Evolutionary conservation across 2,888 invertebrate species (phyloP).

Genomic region (Clusia tigrina): DNA sequence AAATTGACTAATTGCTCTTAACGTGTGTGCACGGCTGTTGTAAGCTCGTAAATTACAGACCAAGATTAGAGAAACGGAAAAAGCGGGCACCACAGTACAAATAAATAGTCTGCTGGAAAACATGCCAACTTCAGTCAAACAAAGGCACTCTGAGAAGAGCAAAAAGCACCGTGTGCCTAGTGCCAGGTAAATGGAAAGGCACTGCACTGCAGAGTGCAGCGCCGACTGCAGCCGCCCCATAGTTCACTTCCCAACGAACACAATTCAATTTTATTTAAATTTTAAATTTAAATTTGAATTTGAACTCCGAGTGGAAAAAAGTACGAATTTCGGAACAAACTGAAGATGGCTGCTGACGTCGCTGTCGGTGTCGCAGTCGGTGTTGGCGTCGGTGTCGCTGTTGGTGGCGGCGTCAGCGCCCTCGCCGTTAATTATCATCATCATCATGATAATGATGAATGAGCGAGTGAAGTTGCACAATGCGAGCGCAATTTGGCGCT

Average conservation of each 20-base stretch:
- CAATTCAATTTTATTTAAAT: conserved; percentile 20
- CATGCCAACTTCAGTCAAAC: too few relatives aligned
- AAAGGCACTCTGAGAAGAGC: too few relatives aligned
- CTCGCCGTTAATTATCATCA: too few relatives aligned
- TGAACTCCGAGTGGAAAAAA: conserved; percentile 56
- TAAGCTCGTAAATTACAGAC: neutral
- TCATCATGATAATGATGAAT: conserved; percentile 31
- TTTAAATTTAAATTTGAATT: conserved; percentile 46
- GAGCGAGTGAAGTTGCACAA: conserved; percentile 38
- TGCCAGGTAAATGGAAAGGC: too few relatives aligned
- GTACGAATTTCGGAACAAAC: conserved; percentile 46
- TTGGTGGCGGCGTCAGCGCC: neutral
- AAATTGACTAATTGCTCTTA: neutral
- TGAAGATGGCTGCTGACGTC: neutral
- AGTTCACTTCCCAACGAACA: conserved; percentile 12
- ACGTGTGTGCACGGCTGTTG: neutral
- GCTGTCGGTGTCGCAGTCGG: neutral
- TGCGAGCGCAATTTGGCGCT: conserved; percentile 21
- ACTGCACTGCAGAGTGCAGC: too few relatives aligned
- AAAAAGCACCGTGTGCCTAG: too few relatives aligned
- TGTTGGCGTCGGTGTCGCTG: neutral
- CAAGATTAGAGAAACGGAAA: neutral
- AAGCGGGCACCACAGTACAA: too few relatives aligned
- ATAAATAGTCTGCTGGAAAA: too few relatives aligned
- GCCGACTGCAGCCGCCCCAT: neutral